Conservation (phyloP, 2,113 vertebrate genomes). For the Saimiri boliviensis region DNA sequence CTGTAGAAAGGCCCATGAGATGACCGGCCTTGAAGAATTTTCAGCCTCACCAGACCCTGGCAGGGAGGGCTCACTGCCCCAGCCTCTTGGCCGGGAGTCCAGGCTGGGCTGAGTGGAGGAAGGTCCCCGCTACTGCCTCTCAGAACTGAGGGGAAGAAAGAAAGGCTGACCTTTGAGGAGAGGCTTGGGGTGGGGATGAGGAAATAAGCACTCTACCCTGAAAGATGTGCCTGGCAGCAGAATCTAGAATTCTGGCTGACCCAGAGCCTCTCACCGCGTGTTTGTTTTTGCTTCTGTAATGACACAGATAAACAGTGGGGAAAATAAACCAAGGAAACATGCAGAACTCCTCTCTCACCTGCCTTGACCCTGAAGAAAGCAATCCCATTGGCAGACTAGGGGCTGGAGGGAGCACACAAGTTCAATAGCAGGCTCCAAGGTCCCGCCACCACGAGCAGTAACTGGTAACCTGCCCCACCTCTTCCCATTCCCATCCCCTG, state of each 20-base stretch:
- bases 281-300: conserved; percentile 33
- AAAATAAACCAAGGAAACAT: not conserved
- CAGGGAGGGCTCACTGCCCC: not conserved
- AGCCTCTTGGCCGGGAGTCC: accelerated
- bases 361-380: not conserved
- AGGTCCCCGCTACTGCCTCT: not conserved
- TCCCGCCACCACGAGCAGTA: not conserved
- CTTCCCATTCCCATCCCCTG: not conserved
- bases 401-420: not conserved
- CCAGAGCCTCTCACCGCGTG: not conserved
- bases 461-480: not conserved
- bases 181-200: accelerated
- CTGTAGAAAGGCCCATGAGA: not conserved
- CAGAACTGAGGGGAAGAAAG: not conserved
- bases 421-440: not conserved
- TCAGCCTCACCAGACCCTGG: not conserved
- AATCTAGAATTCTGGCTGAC: conserved; percentile 21
- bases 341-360: conserved; percentile 6
- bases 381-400: not conserved
- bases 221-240: not conserved
- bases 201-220: not conserved
- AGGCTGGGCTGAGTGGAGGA: not conserved
- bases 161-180: not conserved
- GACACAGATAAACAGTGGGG: not conserved
- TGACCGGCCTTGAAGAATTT: not conserved